phyloP scores from a whole-genome alignment of 2,888 invertebrate species.

The Invenusta paracnida region DNA sequence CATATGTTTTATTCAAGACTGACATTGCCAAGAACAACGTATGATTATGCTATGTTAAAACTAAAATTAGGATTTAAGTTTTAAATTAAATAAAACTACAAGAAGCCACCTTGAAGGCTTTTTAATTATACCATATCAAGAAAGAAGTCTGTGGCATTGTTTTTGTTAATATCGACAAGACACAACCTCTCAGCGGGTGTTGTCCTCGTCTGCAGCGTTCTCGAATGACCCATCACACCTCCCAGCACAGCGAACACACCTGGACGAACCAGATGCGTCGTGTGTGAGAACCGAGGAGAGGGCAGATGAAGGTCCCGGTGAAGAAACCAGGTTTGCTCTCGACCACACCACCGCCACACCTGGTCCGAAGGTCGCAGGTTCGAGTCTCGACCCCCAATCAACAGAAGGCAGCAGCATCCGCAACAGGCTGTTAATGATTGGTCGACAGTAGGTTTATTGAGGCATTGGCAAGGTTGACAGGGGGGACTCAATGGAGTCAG shows the following conservation, averaged over 20 bases:
- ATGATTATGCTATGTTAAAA: no score
- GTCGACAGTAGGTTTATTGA: no score
- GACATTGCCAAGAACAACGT: no score
- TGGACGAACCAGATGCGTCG: background rate
- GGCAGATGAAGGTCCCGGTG: background rate
- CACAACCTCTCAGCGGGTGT: background rate
- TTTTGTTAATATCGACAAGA: background rate
- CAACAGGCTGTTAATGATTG: background rate
- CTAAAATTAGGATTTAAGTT: no score
- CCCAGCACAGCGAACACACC: background rate
- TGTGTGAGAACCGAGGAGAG: conserved; percentile 28
- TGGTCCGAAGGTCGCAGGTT: background rate
- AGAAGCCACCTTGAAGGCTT: no score
- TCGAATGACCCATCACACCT: background rate
- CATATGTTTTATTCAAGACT: no score
- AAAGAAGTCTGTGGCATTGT: background rate
- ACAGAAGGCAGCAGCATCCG: background rate
- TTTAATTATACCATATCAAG: background rate
- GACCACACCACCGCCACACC: conserved; percentile 32
- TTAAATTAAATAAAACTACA: no score
- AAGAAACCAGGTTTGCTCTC: background rate
- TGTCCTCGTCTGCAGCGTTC: background rate
- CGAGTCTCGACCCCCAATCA: background rate
- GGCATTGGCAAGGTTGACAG: no score
- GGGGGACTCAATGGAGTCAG: background rate